Evolutionary conservation across 1,140 invertebrate species (phyloP), one percentile per base, ranked within the genome.

Genomic region (Acyrthosiphon pisum): DNA sequence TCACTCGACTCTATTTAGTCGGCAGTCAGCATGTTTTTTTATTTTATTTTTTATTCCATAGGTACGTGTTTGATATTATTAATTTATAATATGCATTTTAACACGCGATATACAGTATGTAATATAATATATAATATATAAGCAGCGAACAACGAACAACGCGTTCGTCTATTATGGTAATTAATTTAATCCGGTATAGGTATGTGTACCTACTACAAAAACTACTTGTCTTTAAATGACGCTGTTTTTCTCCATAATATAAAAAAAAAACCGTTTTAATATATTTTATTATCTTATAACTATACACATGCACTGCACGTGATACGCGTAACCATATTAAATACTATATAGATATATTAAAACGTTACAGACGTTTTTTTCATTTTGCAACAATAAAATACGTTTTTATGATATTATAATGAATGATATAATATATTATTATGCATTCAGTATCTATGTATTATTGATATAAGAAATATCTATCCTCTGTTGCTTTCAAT

Each of bases 161-260:
- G 41, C 60, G n/a, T 76, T 76, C 60, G 60, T n/a, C 60, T 76
- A 76, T 76, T 76, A 76, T 76, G 60, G 60, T 76, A 76, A 76
- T 76, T 76, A 76, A n/a, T 76, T 35, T 76, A n/a, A 76, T n/a
- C n/a, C 60, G n/a, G n/a, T 68, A 60, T 53, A 23, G n/a, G n/a
- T 68, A 60, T 53, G 22, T 53, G 53, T 60, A 60, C 56, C 4
- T n/a, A 68, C 60, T 76, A 76, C 30, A 76, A 76, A 68, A n/a
- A 76, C 60, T 76, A 76, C 60, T 76, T n/a, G 60, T 76, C n/a
- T 68, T 68, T 76, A 18, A 76, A 76, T n/a, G n/a, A 76, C 60
- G 60, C 60, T 76, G n/a, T 14, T 76, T 68, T 60, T 68, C 60
- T 68, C 14, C 14, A 76, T 76, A 76, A 18, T 35, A 18, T n/a